Conservation (phyloP, 2,113 vertebrate species). For the Mandrillus leucophaeus region DNA sequence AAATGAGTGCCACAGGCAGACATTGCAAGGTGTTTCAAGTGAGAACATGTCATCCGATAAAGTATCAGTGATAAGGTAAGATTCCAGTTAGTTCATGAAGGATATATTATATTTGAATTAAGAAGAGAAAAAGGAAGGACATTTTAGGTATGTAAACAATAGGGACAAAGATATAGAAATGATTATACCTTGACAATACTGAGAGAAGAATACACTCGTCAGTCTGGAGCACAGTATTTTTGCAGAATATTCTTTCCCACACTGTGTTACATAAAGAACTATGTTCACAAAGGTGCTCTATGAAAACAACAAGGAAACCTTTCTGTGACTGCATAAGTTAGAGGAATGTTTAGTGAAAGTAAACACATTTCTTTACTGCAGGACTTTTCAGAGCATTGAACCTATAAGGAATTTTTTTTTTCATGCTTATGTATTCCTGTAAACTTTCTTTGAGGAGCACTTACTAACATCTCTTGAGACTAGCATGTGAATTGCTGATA, state of each 20-base stretch:
- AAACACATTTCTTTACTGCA: neutral
- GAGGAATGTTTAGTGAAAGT: neutral
- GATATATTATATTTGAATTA: neutral
- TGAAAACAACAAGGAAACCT: neutral
- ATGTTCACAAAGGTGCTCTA: fast-evolving
- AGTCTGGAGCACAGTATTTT: neutral
- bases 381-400: neutral
- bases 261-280: neutral
- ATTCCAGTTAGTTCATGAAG: neutral
- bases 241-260: neutral
- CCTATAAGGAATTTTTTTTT: neutral
- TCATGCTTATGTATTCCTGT: neutral
- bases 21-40: neutral
- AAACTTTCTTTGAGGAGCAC: neutral
- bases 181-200: neutral
- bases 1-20: neutral
- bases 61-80: neutral
- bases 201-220: neutral
- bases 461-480: neutral
- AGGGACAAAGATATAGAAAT: neutral
- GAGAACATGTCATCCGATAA: neutral
- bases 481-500: neutral
- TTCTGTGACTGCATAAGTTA: neutral
- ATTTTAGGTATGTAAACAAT: neutral
- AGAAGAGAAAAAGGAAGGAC: neutral